Percentiles rank a stretch among this genome's conserved stretches.
phyloP scores from a whole-genome alignment of 2,113 vertebrate genomes.

The Lophochroa leadbeateri region DNA sequence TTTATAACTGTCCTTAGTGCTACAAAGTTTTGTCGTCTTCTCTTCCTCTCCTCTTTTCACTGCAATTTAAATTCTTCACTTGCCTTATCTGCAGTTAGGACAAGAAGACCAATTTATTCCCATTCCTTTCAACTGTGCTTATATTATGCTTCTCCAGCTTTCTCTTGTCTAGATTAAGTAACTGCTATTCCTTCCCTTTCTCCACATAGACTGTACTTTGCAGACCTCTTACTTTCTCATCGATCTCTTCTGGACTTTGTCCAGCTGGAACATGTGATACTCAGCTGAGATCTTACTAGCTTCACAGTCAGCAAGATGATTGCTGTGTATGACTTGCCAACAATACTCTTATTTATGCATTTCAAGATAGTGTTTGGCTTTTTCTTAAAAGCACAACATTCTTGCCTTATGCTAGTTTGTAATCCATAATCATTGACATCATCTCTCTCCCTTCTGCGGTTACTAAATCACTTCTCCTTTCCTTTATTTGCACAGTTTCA shows the following conservation, averaged over 20 bases:
- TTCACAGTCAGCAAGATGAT: not conserved
- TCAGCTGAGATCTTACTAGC: not conserved
- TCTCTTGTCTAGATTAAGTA: not conserved
- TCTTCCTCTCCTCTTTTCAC: fast-evolving
- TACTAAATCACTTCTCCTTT: not conserved
- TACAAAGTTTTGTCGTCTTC: fast-evolving
- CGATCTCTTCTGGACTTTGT: not conserved
- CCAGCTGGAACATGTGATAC: not conserved
- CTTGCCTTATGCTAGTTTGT: not conserved
- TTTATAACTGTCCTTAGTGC: not conserved
- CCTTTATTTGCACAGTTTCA: not conserved
- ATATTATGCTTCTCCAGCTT: not conserved
- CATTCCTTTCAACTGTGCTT: not conserved
- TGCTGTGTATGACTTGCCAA: not conserved
- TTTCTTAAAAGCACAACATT: not conserved
- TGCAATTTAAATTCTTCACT: not conserved
- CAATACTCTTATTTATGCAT: not conserved
- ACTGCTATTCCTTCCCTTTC: not conserved
- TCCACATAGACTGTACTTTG: not conserved
- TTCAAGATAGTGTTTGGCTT: not conserved
- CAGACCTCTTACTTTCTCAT: not conserved
- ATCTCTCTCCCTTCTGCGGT: not conserved
- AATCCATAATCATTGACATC: not conserved
- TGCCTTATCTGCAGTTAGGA: not conserved
- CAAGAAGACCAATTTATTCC: not conserved